Percentiles rank a stretch among this genome's conserved stretches.
phyloP scores from a whole-genome alignment of 1,140 invertebrate species.

The Trypoxylus dichotomus region DNA sequence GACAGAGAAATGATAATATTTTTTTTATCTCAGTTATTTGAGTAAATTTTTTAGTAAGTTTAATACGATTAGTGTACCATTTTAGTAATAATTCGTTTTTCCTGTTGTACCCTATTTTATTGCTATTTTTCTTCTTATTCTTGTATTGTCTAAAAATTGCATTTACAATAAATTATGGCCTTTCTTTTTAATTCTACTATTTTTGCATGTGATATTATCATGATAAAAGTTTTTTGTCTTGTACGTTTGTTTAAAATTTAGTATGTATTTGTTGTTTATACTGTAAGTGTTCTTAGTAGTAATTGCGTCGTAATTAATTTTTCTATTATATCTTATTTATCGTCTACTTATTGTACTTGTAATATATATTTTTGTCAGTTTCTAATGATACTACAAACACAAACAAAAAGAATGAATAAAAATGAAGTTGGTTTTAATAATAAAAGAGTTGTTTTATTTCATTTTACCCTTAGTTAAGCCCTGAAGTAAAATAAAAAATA shows the following conservation, averaged over 20 bases:
- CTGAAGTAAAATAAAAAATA: neutral
- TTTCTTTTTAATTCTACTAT: neutral
- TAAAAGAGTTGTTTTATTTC: neutral
- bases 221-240: neutral
- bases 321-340: neutral
- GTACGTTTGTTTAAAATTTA: slow-evolving; percentile 13
- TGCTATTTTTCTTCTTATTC: too few species aligned
- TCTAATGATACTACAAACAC: neutral
- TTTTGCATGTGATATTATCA: slow-evolving; percentile 15
- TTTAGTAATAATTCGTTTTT: neutral
- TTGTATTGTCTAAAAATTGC: too few species aligned
- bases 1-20: too few species aligned
- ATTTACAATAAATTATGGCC: too few species aligned
- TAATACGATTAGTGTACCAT: neutral
- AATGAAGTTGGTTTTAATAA: slow-evolving; percentile 21
- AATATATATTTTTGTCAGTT: slow-evolving; percentile 25
- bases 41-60: too few species aligned
- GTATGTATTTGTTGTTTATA: neutral
- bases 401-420: slow-evolving; percentile 6
- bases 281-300: neutral
- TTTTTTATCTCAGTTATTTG: too few species aligned
- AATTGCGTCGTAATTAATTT: neutral
- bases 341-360: slow-evolving; percentile 6
- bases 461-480: neutral
- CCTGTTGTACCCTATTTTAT: neutral